Percentiles rank a stretch among this genome's conserved stretches.
Conservation (phyloP, 2,113 vertebrate species). For the Tupaia tana region DNA sequence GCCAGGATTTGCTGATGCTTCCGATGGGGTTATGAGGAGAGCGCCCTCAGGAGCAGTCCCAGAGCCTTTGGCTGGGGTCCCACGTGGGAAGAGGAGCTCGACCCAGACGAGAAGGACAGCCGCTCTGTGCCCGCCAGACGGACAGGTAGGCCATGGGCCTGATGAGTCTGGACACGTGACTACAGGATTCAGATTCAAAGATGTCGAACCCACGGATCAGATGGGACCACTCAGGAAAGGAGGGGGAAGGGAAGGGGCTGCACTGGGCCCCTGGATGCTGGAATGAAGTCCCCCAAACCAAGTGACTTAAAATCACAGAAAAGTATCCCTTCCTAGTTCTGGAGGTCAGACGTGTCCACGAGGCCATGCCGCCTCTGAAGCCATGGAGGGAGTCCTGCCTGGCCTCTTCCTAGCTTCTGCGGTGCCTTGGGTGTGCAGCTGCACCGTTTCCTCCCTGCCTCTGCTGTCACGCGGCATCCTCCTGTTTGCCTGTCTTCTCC, state of each 20-base stretch:
- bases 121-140: not conserved
- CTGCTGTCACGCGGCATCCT: rapidly evolving
- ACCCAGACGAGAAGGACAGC: not conserved
- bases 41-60: not conserved
- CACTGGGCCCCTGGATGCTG: rapidly evolving
- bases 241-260: not conserved
- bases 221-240: not conserved
- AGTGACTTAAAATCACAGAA: not conserved
- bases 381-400: not conserved
- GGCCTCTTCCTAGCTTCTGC: not conserved
- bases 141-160: not conserved
- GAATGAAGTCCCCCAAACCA: not conserved
- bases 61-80: not conserved
- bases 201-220: too few species aligned
- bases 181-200: too few species aligned
- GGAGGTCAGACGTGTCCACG: not conserved
- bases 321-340: not conserved
- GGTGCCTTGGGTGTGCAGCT: not conserved
- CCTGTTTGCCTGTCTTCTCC: not conserved
- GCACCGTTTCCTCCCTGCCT: too few species aligned
- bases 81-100: not conserved
- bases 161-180: not conserved
- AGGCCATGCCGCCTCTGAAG: not conserved
- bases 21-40: not conserved
- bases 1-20: not conserved